A percentile compares a stretch with the other conserved stretches of the same genome.
phyloP scores from a whole-genome alignment of 2,113 vertebrate genomes.

The Eptesicus fuscus region DNA sequence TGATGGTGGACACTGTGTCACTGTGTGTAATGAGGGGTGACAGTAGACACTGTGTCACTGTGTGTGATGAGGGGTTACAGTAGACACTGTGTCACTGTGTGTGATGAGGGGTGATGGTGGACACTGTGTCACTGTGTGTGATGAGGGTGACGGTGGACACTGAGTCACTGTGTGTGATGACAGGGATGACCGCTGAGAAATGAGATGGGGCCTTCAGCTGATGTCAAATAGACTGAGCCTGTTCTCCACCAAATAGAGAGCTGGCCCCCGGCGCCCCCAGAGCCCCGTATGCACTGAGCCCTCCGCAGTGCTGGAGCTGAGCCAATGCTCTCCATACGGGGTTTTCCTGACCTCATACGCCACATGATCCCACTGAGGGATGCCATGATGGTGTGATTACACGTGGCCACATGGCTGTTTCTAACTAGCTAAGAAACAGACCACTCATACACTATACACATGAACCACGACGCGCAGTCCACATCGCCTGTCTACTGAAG shows the following conservation, averaged over 20 bases:
- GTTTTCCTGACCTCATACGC: background rate
- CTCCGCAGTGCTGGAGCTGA: background rate
- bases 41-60: too few relatives aligned
- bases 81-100: too few relatives aligned
- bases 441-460: background rate
- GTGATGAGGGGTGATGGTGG: too few relatives aligned
- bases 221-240: too few relatives aligned
- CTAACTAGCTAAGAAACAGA: background rate
- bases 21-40: too few relatives aligned
- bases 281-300: background rate
- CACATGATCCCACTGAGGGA: background rate
- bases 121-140: too few relatives aligned
- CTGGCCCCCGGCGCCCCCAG: background rate
- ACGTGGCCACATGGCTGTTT: background rate
- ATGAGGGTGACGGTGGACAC: too few relatives aligned
- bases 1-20: background rate
- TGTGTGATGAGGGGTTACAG: too few relatives aligned
- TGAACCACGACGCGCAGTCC: too few relatives aligned
- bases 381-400: background rate
- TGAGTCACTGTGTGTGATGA: background rate
- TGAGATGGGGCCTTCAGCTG: background rate
- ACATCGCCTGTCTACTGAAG: background rate
- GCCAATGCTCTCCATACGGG: background rate
- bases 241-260: too few relatives aligned
- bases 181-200: background rate